A percentile compares a stretch with the other conserved stretches of the same genome.
Conservation (phyloP, 1,140 invertebrate species). For the Scaptodrosophila lebanonensis region DNA sequence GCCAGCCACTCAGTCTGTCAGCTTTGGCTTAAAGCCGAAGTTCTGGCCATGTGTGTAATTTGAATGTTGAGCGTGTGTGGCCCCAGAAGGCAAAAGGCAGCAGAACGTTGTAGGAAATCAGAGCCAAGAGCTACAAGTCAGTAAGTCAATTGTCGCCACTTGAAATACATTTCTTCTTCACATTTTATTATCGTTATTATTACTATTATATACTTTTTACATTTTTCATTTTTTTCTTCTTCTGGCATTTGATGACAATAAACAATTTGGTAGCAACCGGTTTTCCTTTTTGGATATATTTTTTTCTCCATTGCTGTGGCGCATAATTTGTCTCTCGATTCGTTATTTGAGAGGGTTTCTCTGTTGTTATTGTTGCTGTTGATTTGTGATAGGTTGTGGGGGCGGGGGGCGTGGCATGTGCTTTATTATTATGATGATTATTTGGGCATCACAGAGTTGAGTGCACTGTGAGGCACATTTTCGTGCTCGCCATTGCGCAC, state of each 20-base stretch:
- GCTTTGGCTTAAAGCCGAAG: conserved; percentile 34
- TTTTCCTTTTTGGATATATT: conserved; percentile 28
- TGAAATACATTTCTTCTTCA: conserved; percentile 36
- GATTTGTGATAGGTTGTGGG: too few species aligned
- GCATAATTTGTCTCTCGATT: neutral
- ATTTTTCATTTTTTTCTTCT: neutral
- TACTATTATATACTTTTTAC: neutral
- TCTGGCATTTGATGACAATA: conserved; percentile 14
- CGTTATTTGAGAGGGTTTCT: conserved; percentile 1
- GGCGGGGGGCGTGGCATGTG: too few species aligned
- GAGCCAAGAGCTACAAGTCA: conserved; percentile 56
- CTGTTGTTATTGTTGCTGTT: conserved; percentile 9
- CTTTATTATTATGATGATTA: too few species aligned
- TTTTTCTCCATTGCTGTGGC: conserved; percentile 13
- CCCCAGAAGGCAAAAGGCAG: conserved; percentile 35
- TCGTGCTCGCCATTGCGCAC: too few species aligned
- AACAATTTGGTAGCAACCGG: conserved; percentile 33
- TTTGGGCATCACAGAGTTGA: too few species aligned
- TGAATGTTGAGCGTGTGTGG: conserved; percentile 32
- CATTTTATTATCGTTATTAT: neutral
- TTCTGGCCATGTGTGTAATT: conserved; percentile 40
- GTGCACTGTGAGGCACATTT: too few species aligned
- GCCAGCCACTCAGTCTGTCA: conserved; percentile 17
- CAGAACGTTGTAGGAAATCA: conserved; percentile 32
- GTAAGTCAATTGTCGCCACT: conserved; percentile 70